These are phyloP conservation scores for Morbakka virulenta DNA, from an alignment of 30 jellyfish, hydroid and myxozoan genomes.

Conservation along the genomic window DNA sequence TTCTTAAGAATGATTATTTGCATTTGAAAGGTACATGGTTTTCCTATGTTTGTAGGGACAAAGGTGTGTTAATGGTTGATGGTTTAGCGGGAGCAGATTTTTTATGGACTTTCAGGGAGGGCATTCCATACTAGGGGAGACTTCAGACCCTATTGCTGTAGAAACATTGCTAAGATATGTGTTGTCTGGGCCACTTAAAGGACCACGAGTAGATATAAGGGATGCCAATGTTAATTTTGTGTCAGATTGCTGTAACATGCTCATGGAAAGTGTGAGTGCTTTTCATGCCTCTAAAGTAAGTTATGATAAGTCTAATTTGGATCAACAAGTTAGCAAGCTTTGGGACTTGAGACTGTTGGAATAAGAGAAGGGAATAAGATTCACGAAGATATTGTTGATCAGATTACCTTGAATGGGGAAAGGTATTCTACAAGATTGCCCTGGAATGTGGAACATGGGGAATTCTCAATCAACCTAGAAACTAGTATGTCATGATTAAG, in stretches of 20 bases:
- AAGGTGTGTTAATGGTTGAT: conserved; percentile 15
- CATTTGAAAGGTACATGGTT: too few species aligned
- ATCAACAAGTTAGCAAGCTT: not conserved
- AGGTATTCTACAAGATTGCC: conserved; percentile 29
- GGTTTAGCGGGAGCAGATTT: conserved; percentile 41
- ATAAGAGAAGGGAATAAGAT: conserved; percentile 4
- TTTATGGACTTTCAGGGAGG: conserved; percentile 33
- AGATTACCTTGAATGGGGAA: conserved; percentile 9
- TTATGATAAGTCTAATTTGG: too few species aligned
- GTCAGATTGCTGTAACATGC: too few species aligned
- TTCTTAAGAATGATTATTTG: too few species aligned
- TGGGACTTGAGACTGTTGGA: conserved; percentile 47
- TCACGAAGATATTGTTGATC: not conserved
- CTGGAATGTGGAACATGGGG: conserved; percentile 18
- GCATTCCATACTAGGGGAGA: conserved; percentile 18
- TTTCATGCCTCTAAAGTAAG: too few species aligned
- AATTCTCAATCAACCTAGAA: too few species aligned
- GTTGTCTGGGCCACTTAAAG: conserved; percentile 1
- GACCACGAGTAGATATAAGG: not conserved
- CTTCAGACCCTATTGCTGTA: conserved; percentile 44
- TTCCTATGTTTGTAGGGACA: conserved; percentile 13
- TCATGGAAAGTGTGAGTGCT: too few species aligned
- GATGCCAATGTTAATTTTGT: too few species aligned
- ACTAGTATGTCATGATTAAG: conserved; percentile 10
- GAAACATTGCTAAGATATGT: conserved; percentile 18